Evolutionary conservation across 2,797 vertebrate species (phyloP).

Genomic region (Cichlasoma orientale): DNA sequence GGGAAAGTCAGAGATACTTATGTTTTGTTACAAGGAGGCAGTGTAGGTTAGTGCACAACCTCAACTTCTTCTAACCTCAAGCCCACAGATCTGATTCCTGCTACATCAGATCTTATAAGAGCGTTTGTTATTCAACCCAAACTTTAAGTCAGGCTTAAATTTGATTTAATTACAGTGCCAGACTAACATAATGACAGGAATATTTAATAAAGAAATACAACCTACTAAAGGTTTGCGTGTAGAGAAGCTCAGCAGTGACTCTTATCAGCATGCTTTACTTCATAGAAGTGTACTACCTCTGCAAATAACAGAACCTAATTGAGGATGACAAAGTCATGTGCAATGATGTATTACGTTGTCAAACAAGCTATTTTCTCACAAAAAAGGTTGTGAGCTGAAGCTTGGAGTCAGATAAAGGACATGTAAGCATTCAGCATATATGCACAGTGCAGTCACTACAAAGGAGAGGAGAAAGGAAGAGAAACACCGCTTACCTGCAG

Average conservation of each 20-base stretch:
- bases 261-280: neutral
- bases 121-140: neutral
- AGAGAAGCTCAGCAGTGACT: neutral
- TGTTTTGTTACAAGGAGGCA: neutral
- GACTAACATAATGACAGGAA: neutral
- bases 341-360: neutral
- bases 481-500: conserved; percentile 87
- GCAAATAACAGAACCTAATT: neutral
- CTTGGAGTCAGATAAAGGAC: conserved; percentile 3
- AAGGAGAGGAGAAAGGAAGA: conserved; percentile 1
- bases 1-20: neutral
- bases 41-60: neutral
- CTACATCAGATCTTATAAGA: neutral
- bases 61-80: neutral
- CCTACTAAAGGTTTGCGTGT: neutral
- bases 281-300: neutral
- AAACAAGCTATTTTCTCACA: neutral
- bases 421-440: neutral
- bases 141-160: neutral
- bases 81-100: neutral
- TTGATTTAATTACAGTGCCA: accelerated
- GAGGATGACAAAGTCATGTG: neutral
- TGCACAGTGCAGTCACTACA: conserved; percentile 14
- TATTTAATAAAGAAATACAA: neutral
- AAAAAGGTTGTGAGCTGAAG: conserved; percentile 2